These are phyloP conservation scores for Rhabdomys dilectus DNA, from an alignment of 2,113 vertebrate genomes.

Conservation along the genomic window DNA sequence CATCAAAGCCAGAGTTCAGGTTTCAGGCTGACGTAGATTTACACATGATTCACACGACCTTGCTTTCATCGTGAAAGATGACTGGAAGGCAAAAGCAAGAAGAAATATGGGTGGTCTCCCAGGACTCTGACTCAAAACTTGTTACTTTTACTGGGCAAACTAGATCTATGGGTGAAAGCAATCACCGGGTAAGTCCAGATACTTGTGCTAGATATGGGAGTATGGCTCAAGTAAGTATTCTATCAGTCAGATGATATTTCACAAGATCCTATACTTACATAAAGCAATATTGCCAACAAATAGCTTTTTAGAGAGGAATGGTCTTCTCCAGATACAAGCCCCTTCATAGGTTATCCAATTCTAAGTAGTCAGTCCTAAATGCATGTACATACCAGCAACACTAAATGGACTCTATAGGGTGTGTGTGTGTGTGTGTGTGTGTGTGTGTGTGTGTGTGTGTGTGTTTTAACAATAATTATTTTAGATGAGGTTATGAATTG, in stretches of 20 bases:
- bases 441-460: neutral
- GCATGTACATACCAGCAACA: neutral
- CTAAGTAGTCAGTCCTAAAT: neutral
- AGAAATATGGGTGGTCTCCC: neutral
- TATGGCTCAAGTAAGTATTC: neutral
- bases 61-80: neutral
- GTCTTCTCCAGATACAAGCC: neutral
- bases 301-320: neutral
- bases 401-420: neutral
- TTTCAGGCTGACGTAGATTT: neutral
- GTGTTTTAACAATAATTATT: neutral
- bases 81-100: neutral
- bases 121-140: neutral
- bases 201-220: fast-evolving
- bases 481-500: neutral
- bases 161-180: neutral
- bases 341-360: neutral
- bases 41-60: neutral
- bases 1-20: neutral
- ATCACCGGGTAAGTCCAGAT: neutral
- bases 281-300: neutral
- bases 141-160: neutral
- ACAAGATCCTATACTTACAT: neutral
- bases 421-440: neutral
- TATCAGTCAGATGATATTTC: neutral